These are phyloP conservation scores for Drosophila punjabiensis DNA, from an alignment of 1,140 invertebrate genomes.

Conservation along the genomic window DNA sequence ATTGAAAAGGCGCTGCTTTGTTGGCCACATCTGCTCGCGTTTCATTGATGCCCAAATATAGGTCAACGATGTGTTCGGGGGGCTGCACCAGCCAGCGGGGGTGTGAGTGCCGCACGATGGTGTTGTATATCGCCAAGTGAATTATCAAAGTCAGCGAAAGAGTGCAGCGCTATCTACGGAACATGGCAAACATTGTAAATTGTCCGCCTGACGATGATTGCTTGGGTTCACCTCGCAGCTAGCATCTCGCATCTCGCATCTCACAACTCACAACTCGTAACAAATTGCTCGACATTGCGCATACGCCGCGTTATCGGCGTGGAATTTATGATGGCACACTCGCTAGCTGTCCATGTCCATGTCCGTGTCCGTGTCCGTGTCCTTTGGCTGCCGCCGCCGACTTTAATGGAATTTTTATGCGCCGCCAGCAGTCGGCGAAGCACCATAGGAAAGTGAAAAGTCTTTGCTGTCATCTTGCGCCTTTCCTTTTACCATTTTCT, in stretches of 20 bases:
- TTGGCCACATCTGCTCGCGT: constrained; percentile 46
- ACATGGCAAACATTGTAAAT: constrained; percentile 64
- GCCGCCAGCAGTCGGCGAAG: constrained; percentile 32
- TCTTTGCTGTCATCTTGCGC: constrained; percentile 25
- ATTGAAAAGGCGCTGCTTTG: constrained; percentile 37
- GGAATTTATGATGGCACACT: constrained; percentile 65
- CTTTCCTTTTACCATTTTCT: background rate
- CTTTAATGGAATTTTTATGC: constrained; percentile 66
- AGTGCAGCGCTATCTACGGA: constrained; percentile 34
- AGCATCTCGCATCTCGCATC: constrained; percentile 10
- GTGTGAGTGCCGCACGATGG: background rate
- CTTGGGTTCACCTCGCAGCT: constrained; percentile 18
- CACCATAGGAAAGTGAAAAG: constrained; percentile 18
- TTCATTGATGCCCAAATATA: constrained; percentile 85
- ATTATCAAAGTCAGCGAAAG: constrained; percentile 58
- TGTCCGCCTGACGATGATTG: constrained; percentile 46
- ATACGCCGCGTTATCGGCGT: constrained; percentile 68
- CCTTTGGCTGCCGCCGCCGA: constrained; percentile 20
- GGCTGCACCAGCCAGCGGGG: background rate
- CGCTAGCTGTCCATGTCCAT: constrained; percentile 37
- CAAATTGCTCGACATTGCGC: constrained; percentile 59
- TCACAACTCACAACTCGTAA: constrained; percentile 12
- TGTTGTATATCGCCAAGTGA: constrained; percentile 43
- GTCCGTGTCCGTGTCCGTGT: constrained; percentile 9
- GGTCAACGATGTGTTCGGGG: constrained; percentile 74